These are phyloP conservation scores for Rapana venosa DNA, from an alignment of 2,888 invertebrate species.

Conservation along the genomic window DNA sequence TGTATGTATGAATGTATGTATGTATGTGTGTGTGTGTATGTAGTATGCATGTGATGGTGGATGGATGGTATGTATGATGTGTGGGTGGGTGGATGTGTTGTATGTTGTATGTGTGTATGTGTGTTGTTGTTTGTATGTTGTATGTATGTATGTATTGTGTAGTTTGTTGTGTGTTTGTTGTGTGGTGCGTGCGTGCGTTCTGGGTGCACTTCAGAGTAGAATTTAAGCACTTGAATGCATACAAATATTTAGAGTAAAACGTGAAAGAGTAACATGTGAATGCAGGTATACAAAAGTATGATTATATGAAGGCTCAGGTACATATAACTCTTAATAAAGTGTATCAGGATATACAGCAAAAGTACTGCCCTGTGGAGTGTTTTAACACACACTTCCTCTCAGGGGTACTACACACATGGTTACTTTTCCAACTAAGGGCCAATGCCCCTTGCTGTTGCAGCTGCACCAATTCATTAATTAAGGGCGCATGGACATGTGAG, in stretches of 20 bases:
- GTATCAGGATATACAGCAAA: neutral
- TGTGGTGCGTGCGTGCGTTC: neutral
- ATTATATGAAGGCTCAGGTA: neutral
- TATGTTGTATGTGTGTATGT: neutral
- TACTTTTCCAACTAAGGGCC: too few relatives aligned
- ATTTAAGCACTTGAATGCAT: neutral
- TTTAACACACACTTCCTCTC: too few relatives aligned
- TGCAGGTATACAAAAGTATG: neutral
- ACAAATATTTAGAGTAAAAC: neutral
- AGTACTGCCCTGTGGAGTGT: too few relatives aligned
- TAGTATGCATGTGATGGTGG: too few relatives aligned
- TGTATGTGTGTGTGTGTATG: too few relatives aligned
- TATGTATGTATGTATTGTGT: neutral
- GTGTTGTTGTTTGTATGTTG: neutral
- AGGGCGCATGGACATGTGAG: too few relatives aligned
- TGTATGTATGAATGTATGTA: too few relatives aligned
- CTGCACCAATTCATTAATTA: too few relatives aligned
- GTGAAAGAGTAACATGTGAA: neutral
- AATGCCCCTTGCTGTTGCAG: too few relatives aligned
- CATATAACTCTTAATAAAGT: neutral
- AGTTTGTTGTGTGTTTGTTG: neutral
- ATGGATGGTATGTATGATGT: neutral
- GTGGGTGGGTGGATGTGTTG: neutral
- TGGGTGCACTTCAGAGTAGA: neutral
- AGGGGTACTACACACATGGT: too few relatives aligned